Conservation (phyloP, 2,113 vertebrate genomes). For the Taurulus bubalis region DNA sequence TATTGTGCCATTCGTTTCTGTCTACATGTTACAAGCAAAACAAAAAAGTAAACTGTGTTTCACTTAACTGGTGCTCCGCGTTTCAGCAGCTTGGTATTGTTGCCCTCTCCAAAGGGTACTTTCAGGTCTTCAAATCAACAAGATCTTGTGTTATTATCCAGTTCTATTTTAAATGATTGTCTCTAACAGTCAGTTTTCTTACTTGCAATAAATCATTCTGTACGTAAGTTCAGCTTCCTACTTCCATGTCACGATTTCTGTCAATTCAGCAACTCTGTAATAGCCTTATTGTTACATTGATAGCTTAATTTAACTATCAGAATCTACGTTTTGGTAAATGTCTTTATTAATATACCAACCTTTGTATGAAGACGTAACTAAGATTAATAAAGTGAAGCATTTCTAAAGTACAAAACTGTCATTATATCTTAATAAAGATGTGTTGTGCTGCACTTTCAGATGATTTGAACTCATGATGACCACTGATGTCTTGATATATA, state of each 20-base stretch:
- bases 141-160: slow-evolving; percentile 46
- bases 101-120: slow-evolving; percentile 65
- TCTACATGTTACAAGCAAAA: slow-evolving; percentile 45
- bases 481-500: background rate
- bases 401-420: slow-evolving; percentile 53
- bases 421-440: slow-evolving; percentile 59
- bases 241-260: slow-evolving; percentile 54
- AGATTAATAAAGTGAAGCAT: slow-evolving; percentile 68
- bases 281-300: slow-evolving; percentile 58
- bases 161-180: slow-evolving; percentile 46
- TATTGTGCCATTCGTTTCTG: slow-evolving; percentile 66
- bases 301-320: slow-evolving; percentile 60
- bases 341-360: slow-evolving; percentile 69
- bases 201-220: slow-evolving; percentile 69
- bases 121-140: slow-evolving; percentile 63
- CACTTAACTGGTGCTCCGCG: slow-evolving; percentile 64
- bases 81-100: slow-evolving; percentile 40
- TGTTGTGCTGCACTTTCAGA: slow-evolving; percentile 40
- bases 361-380: slow-evolving; percentile 71
- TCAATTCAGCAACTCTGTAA: slow-evolving; percentile 51
- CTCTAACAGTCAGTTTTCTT: slow-evolving; percentile 55
- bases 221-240: slow-evolving; percentile 40
- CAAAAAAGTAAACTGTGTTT: slow-evolving; percentile 49
- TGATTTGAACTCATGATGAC: slow-evolving; percentile 7
- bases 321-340: slow-evolving; percentile 65